A percentile compares a stretch with the other conserved stretches of the same genome.
Evolutionary conservation across 2,797 vertebrate genomes (phyloP).

Genomic region (Siniperca undulata): DNA sequence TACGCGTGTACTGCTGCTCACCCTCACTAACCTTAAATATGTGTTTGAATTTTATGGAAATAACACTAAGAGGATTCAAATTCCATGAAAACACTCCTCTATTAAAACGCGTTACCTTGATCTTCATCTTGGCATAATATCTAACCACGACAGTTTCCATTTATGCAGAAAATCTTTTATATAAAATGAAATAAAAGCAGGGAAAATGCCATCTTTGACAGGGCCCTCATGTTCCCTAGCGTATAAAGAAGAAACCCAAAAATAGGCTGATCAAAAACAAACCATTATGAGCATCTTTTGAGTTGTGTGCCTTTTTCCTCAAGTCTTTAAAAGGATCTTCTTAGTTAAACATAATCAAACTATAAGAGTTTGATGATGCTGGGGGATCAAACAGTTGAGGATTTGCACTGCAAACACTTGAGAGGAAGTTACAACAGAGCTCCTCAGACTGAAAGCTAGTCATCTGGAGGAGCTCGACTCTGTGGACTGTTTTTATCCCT

Average conservation of each 20-base stretch:
- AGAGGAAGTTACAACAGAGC: conserved; percentile 30
- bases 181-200: conserved; percentile 16
- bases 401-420: conserved; percentile 50
- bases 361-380: conserved; percentile 38
- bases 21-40: conserved; percentile 8
- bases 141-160: conserved; percentile 15
- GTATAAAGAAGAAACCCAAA: conserved; percentile 10
- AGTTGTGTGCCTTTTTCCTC: conserved; percentile 8
- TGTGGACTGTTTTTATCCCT: conserved; percentile 29
- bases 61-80: conserved; percentile 4
- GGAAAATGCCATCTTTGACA: conserved; percentile 29
- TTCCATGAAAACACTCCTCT: conserved; percentile 5
- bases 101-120: conserved; percentile 15
- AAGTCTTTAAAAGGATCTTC: conserved; percentile 26
- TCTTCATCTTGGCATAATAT: conserved; percentile 13
- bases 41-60: conserved; percentile 1
- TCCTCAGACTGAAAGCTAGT: conserved; percentile 22
- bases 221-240: conserved; percentile 6
- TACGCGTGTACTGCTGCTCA: neutral
- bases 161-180: conserved; percentile 10
- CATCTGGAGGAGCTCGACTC: conserved; percentile 24
- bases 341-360: conserved; percentile 48
- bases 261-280: conserved; percentile 32
- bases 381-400: conserved; percentile 38
- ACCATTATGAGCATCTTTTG: neutral